phyloP scores from a whole-genome alignment of 2,797 vertebrate genomes.

The Paratrypauchen microcephalus region DNA sequence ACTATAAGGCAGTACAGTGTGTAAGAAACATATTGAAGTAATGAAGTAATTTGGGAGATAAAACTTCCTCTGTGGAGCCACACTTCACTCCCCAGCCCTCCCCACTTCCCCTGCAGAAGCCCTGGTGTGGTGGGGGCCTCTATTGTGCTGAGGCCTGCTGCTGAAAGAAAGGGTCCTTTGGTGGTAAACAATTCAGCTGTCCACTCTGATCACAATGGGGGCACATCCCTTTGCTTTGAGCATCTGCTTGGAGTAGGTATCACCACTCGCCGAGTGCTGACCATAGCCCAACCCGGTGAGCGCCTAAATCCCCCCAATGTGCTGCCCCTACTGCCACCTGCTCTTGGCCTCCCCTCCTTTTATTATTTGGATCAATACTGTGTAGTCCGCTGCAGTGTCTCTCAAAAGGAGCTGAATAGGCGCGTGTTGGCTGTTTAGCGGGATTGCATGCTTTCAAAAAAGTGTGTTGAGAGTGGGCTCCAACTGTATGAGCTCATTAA shows the following conservation, averaged over 20 bases:
- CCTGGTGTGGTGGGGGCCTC: conserved; percentile 58
- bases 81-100: conserved; percentile 5
- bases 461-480: conserved; percentile 40
- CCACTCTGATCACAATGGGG: conserved; percentile 77
- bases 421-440: conserved; percentile 47
- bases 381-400: conserved; percentile 57
- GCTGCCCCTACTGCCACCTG: conserved; percentile 69
- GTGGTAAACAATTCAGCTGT: conserved; percentile 79
- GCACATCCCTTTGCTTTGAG: conserved; percentile 75
- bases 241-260: conserved; percentile 72
- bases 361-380: conserved; percentile 70
- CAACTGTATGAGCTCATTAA: conserved; percentile 57
- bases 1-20: neutral
- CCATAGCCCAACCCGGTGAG: conserved; percentile 53
- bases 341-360: conserved; percentile 61
- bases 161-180: conserved; percentile 73
- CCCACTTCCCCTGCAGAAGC: conserved; percentile 41
- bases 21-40: neutral
- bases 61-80: conserved; percentile 7
- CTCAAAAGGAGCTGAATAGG: conserved; percentile 54
- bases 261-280: conserved; percentile 47
- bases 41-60: neutral
- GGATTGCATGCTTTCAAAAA: conserved; percentile 58
- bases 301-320: conserved; percentile 69
- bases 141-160: conserved; percentile 67